Conservation (phyloP, 2,797 vertebrate species). For the Sebastes miniatus region DNA sequence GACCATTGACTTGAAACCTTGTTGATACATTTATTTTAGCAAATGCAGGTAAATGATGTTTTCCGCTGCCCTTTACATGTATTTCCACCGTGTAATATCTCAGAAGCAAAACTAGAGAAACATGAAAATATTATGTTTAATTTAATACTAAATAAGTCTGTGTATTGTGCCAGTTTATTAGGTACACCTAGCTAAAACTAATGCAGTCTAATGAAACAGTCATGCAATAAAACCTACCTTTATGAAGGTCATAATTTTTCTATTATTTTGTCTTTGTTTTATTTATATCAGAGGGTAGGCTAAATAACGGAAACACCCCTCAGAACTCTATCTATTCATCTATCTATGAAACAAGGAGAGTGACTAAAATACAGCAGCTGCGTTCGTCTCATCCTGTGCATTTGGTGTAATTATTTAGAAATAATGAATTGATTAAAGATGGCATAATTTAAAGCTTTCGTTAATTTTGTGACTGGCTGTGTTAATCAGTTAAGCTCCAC, state of each 20-base stretch:
- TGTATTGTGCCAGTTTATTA: not conserved
- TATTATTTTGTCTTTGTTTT: not conserved
- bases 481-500: constrained; percentile 69
- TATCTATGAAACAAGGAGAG: not conserved
- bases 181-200: not conserved
- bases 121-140: constrained; percentile 29
- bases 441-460: constrained; percentile 69
- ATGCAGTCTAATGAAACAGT: not conserved
- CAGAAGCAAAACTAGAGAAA: constrained; percentile 8
- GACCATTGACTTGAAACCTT: constrained; percentile 68
- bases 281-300: not conserved
- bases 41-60: constrained; percentile 59
- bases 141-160: not conserved
- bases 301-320: not conserved
- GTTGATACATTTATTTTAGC: constrained; percentile 69
- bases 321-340: not conserved
- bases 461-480: constrained; percentile 69
- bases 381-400: constrained; percentile 31
- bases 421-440: constrained; percentile 77
- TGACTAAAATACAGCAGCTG: constrained; percentile 40
- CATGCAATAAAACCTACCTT: not conserved
- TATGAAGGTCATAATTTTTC: not conserved
- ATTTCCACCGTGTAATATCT: constrained; percentile 23
- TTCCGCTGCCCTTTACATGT: constrained; percentile 20
- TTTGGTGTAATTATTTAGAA: constrained; percentile 73